Base-by-base conservation (phyloP, 1,140 invertebrate species). In the Atopsyche davidsoni region DNA sequence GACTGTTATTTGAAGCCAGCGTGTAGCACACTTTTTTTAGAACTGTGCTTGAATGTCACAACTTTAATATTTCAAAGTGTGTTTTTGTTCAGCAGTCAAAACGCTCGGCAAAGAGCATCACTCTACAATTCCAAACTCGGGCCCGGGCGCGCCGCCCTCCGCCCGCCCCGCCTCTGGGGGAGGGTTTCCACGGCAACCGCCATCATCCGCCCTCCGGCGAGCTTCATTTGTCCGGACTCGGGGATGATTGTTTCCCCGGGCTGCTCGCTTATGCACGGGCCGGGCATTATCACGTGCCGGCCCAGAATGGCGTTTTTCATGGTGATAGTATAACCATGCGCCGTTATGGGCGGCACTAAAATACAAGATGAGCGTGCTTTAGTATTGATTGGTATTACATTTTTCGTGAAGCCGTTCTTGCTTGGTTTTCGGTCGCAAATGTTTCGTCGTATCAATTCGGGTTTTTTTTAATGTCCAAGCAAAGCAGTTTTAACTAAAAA, bases 171-270 rank as follows among this genome's bases (percentile, higher is more conserved):
- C 4, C 21, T 22, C 11, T 21, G 23, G 40, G 40, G 22, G 28
- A 14, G 4, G 14, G 40, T 42, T 24, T 21, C 19, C 38, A 21
- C 28, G 51, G 51, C 31, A 49, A 48, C 52, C 36, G 46, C 17
- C 46, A 44, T 48, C 45, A 49, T 49, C 45, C 43, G 9, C 34
- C 43, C 36, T 39, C 49, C 22, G 35, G 45, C 52, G 51, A 57
- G 52, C 49, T 57, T 57, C 49, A 57, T 57, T 57, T 57, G 54
- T 49, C 43, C 49, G 32, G 45, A 52, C 49, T 57, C 47, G 39
- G 45, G 45, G 45, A 57, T 57, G 49, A 57, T 57, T 57, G 54
- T 57, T 57, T 51, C 34, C 49, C 53, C n/a, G 28, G 23, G 14
- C 31, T 38, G 32, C 23, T 57, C 18, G 49, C 28, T 57, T 57